Conservation (phyloP, 2,888 invertebrate genomes). For the Platycheirus albimanus region DNA sequence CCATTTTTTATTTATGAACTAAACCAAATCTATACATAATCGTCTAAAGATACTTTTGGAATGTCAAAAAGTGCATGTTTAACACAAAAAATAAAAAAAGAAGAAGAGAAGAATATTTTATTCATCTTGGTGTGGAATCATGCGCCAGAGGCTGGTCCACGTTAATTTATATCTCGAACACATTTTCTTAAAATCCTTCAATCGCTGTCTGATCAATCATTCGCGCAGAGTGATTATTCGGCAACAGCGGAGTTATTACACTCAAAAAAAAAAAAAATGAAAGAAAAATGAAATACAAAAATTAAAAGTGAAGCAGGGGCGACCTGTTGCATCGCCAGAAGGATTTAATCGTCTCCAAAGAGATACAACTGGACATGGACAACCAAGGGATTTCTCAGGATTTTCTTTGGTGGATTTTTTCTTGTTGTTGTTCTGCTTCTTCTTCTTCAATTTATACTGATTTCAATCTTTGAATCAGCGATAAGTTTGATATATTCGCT, state of each 20-base stretch:
- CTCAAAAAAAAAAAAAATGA: constrained; percentile 10
- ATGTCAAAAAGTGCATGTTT: constrained; percentile 14
- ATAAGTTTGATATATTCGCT: constrained; percentile 72
- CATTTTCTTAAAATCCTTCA: constrained; percentile 73
- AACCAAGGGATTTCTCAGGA: constrained; percentile 51
- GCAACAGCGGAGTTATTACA: constrained; percentile 69
- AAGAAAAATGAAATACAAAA: too few relatives aligned
- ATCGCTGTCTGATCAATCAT: constrained; percentile 74
- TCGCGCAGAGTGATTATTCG: constrained; percentile 73
- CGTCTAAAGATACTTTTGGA: constrained; percentile 32
- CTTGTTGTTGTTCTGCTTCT: background rate
- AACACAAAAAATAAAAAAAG: too few relatives aligned
- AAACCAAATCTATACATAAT: too few relatives aligned
- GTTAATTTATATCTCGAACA: constrained; percentile 73
- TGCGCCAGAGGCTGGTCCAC: constrained; percentile 65
- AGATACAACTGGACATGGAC: constrained; percentile 14
- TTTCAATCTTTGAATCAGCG: constrained; percentile 73
- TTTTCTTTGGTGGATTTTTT: constrained; percentile 46
- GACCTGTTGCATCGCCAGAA: constrained; percentile 69
- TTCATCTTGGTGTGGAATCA: constrained; percentile 49
- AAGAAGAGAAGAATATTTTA: constrained; percentile 6
- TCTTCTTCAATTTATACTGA: constrained; percentile 43
- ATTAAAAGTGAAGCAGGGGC: constrained; percentile 51
- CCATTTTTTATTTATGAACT: background rate
- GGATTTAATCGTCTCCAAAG: constrained; percentile 62